Evolutionary conservation across 1,140 invertebrate genomes (phyloP).

Genomic region (Melitaea cinxia): DNA sequence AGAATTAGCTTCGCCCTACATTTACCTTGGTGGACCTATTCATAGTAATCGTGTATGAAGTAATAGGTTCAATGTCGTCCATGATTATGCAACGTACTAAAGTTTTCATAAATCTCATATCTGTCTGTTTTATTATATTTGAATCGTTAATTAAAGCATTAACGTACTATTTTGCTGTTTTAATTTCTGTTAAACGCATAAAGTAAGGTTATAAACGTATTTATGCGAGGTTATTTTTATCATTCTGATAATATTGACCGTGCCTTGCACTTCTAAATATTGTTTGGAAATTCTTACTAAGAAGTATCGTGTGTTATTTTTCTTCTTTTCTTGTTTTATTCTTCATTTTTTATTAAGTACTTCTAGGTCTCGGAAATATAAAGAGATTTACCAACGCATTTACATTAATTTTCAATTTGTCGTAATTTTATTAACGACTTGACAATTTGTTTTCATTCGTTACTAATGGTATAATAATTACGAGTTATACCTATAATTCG

Average conservation of each 20-base stretch:
- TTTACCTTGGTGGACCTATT: conserved; percentile 12
- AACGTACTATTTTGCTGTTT: neutral
- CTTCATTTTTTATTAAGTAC: too few relatives aligned
- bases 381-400: too few relatives aligned
- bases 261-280: neutral
- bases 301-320: neutral
- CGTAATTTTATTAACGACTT: too few relatives aligned
- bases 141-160: neutral
- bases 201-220: conserved; percentile 18
- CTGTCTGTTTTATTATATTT: neutral
- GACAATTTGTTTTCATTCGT: too few relatives aligned
- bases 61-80: conserved; percentile 53
- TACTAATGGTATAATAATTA: too few relatives aligned
- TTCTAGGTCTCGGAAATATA: too few relatives aligned
- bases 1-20: conserved; percentile 1
- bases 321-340: neutral
- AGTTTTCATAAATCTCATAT: neutral
- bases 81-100: conserved; percentile 47
- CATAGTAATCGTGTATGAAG: conserved; percentile 15
- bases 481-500: too few relatives aligned
- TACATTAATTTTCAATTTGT: too few relatives aligned
- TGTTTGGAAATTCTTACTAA: neutral
- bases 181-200: neutral
- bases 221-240: conserved; percentile 8
- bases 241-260: conserved; percentile 2